These are phyloP conservation scores for Sebastes steindachneri DNA, from an alignment of 2,797 vertebrate genomes.

Conservation along the genomic window DNA sequence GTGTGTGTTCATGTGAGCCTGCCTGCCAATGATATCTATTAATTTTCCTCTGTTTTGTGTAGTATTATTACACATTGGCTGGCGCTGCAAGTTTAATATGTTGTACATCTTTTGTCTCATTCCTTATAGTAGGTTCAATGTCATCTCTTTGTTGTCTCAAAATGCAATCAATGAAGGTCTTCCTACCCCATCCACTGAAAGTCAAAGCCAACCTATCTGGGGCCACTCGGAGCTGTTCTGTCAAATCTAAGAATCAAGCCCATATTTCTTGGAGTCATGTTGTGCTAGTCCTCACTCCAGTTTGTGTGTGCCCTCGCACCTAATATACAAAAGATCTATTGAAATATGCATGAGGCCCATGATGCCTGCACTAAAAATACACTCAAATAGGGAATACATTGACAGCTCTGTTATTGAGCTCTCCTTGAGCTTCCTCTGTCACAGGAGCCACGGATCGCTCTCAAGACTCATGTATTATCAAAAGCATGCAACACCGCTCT, in stretches of 20 bases:
- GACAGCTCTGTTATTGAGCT: conserved; percentile 90
- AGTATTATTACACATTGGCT: conserved; percentile 55
- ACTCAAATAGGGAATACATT: conserved; percentile 89
- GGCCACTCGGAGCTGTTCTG: conserved; percentile 81
- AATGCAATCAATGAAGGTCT: conserved; percentile 87
- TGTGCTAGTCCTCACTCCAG: conserved; percentile 82
- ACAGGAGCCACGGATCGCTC: conserved; percentile 73
- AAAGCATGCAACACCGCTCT: conserved; percentile 55
- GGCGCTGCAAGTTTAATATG: conserved; percentile 65
- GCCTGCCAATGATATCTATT: conserved; percentile 56
- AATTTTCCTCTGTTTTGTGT: conserved; percentile 61
- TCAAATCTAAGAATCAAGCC: conserved; percentile 86
- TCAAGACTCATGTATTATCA: conserved; percentile 79
- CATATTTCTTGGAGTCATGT: conserved; percentile 89
- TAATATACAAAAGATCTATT: conserved; percentile 89
- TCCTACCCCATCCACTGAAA: conserved; percentile 83
- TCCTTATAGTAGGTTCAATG: conserved; percentile 77
- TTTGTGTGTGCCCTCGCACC: conserved; percentile 81
- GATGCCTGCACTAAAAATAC: conserved; percentile 89
- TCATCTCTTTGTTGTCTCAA: conserved; percentile 84
- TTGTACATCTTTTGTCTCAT: conserved; percentile 66
- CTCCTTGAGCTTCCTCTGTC: conserved; percentile 86
- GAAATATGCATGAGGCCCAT: conserved; percentile 89
- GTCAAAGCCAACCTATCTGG: conserved; percentile 83
- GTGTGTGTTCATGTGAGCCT: background rate